Evolutionary conservation across 1,140 invertebrate species (phyloP).

Genomic region (Listronotus oregonensis): DNA sequence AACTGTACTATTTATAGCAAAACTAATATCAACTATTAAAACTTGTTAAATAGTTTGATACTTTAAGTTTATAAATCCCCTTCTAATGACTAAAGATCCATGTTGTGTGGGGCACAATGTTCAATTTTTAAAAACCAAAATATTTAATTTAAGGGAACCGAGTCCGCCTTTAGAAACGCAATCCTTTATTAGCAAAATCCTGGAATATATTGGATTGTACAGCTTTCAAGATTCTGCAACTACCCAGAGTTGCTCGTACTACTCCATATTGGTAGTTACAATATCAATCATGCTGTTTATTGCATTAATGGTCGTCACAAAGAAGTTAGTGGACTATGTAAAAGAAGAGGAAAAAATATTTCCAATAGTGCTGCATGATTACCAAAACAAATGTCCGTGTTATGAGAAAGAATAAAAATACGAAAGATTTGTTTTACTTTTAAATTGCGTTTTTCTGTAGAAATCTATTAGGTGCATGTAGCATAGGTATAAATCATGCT

Average conservation of each 20-base stretch:
- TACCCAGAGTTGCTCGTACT: slow-evolving; percentile 16
- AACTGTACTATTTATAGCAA: too few relatives aligned
- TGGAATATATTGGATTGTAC: slow-evolving; percentile 4
- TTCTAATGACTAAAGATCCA: too few relatives aligned
- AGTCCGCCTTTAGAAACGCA: background rate
- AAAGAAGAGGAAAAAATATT: slow-evolving; percentile 23
- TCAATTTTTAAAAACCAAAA: too few relatives aligned
- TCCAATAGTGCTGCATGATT: slow-evolving; percentile 5
- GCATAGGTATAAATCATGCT: too few relatives aligned
- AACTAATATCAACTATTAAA: too few relatives aligned
- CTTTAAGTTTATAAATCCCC: too few relatives aligned
- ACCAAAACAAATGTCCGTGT: slow-evolving; percentile 14
- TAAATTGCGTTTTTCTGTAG: too few relatives aligned
- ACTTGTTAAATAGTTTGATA: too few relatives aligned
- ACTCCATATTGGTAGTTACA: slow-evolving; percentile 19
- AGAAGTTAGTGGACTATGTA: slow-evolving; percentile 24
- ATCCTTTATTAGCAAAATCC: slow-evolving; percentile 5
- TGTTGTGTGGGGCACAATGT: too few relatives aligned
- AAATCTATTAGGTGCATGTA: too few relatives aligned
- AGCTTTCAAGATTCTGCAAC: background rate
- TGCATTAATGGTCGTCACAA: background rate
- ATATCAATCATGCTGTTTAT: slow-evolving; percentile 5
- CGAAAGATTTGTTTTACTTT: background rate
- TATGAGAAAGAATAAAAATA: background rate
- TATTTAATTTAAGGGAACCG: background rate